Percentiles rank a stretch among this genome's conserved stretches.
These are phyloP conservation scores for Habroteleia sp. DNA, from an alignment of 2,888 invertebrate genomes.

Conservation along the genomic window DNA sequence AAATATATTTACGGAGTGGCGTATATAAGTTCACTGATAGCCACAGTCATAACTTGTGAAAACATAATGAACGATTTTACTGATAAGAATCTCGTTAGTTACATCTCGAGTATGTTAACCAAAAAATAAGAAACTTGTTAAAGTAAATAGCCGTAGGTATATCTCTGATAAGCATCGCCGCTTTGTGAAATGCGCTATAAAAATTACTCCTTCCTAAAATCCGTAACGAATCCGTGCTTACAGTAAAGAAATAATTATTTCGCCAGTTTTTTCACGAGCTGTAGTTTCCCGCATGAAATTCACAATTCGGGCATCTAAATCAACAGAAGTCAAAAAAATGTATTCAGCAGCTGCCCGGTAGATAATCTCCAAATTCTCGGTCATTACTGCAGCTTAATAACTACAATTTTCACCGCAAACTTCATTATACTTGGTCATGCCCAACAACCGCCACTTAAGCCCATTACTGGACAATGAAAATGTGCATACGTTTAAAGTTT, in stretches of 20 bases:
- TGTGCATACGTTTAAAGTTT: conserved; percentile 29
- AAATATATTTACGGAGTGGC: background rate
- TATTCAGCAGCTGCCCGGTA: conserved; percentile 34
- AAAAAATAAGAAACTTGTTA: conserved; percentile 45
- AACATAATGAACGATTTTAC: conserved; percentile 26
- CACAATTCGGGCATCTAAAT: conserved; percentile 9
- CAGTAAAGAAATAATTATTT: background rate
- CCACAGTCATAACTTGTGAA: conserved; percentile 14
- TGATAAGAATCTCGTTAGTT: conserved; percentile 34
- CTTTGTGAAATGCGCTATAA: conserved; percentile 8
- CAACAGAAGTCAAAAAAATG: conserved; percentile 29
- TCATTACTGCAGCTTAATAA: conserved; percentile 26
- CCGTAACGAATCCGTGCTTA: conserved; percentile 1
- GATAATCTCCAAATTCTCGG: conserved; percentile 9
- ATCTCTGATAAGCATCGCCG: conserved; percentile 30
- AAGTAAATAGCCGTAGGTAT: conserved; percentile 22
- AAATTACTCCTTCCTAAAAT: conserved; percentile 34
- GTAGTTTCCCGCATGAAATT: conserved; percentile 3
- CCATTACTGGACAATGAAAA: conserved; percentile 42
- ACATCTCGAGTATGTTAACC: conserved; percentile 5
- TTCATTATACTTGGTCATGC: conserved; percentile 31
- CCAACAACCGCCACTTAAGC: conserved; percentile 32
- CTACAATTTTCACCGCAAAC: conserved; percentile 44
- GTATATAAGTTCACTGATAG: background rate
- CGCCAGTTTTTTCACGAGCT: background rate